Conservation (phyloP, 2,113 vertebrate species). For the Natator depressus region DNA sequence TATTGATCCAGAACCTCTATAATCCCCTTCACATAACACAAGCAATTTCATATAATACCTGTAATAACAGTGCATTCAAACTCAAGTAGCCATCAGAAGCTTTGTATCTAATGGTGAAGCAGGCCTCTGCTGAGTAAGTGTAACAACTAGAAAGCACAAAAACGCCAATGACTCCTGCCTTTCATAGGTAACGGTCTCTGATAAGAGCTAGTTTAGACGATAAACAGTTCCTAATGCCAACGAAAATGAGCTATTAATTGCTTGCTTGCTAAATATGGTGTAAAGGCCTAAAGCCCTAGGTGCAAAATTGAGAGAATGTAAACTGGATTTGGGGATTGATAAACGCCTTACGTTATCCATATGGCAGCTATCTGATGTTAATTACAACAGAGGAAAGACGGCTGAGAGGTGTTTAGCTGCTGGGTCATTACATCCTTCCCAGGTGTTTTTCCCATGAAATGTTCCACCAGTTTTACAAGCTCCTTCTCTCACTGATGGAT, state of each 20-base stretch:
- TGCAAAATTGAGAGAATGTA: constrained; percentile 55
- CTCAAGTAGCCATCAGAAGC: constrained; percentile 93
- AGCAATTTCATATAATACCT: constrained; percentile 99
- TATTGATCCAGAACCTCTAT: constrained; percentile 97
- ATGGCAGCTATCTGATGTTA: constrained; percentile 77
- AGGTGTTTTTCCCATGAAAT: constrained; percentile 81
- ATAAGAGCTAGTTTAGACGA: constrained; percentile 81
- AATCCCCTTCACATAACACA: constrained; percentile 96
- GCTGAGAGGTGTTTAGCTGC: constrained; percentile 79
- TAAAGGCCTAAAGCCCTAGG: constrained; percentile 68
- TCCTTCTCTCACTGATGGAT: constrained; percentile 86
- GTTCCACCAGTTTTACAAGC: constrained; percentile 81
- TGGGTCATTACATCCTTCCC: constrained; percentile 82
- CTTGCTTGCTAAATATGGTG: constrained; percentile 76
- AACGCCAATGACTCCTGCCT: constrained; percentile 72
- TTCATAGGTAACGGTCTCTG: constrained; percentile 75
- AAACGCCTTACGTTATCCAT: constrained; percentile 66
- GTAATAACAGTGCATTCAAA: constrained; percentile 95
- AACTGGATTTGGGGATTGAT: constrained; percentile 75
- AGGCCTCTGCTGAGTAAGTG: constrained; percentile 81
- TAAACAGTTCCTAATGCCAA: constrained; percentile 79
- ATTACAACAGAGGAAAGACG: constrained; percentile 77
- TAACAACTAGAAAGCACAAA: constrained; percentile 76
- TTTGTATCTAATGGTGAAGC: constrained; percentile 87
- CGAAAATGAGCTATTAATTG: constrained; percentile 86